A percentile compares a stretch with the other conserved stretches of the same genome.
These are phyloP conservation scores for Doryteuthis pealeii DNA, from an alignment of 1,140 invertebrate genomes.

Conservation along the genomic window DNA sequence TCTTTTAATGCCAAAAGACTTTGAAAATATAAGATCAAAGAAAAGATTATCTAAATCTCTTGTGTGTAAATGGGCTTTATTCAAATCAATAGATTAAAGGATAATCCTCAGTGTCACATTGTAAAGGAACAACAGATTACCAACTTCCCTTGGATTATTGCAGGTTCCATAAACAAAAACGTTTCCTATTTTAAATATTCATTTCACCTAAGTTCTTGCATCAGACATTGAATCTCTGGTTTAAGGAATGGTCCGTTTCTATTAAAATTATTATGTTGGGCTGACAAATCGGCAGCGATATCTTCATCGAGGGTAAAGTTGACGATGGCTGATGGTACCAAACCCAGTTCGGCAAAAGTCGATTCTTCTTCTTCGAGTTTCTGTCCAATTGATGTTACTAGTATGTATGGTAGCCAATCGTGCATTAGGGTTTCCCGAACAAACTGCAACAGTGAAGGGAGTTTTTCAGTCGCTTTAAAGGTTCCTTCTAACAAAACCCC, in stretches of 20 bases:
- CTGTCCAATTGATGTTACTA: conserved; percentile 40
- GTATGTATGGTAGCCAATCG: conserved; percentile 57
- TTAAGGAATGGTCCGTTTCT: conserved; percentile 27
- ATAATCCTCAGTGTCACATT: no score
- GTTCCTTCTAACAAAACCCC: conserved; percentile 54
- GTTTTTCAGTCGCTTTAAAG: conserved; percentile 52
- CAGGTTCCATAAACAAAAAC: no score
- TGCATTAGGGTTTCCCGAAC: conserved; percentile 47
- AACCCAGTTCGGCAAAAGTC: conserved; percentile 52
- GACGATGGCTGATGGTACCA: conserved; percentile 56
- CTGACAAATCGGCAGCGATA: conserved; percentile 44
- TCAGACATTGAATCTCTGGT: conserved; percentile 22
- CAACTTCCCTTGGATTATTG: no score
- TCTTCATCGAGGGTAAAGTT: conserved; percentile 53
- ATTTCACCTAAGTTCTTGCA: conserved; percentile 9
- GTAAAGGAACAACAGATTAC: no score
- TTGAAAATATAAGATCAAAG: no score
- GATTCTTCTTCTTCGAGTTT: conserved; percentile 45
- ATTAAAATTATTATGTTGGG: conserved; percentile 37
- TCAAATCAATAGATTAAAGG: no score
- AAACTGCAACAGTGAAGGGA: conserved; percentile 42
- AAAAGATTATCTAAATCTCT: no score
- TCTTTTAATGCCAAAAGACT: no score
- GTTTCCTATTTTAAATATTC: no score
- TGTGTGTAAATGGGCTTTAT: no score